These are phyloP conservation scores for Remorina albescens DNA, from an alignment of 2,797 vertebrate species.

Conservation along the genomic window DNA sequence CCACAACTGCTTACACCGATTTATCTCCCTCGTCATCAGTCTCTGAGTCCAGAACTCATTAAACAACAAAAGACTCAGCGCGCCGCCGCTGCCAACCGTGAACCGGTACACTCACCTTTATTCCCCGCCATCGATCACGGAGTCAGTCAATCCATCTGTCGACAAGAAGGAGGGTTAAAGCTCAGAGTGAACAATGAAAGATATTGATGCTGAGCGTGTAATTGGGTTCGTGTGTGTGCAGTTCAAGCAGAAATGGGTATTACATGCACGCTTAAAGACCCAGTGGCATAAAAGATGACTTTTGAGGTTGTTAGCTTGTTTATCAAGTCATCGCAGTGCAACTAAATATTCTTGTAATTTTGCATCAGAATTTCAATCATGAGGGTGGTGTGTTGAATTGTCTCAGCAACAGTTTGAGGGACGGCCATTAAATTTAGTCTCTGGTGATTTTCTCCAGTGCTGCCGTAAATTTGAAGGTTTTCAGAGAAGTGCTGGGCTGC, in stretches of 20 bases:
- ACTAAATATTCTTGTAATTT: not conserved
- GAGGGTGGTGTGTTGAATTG: not conserved
- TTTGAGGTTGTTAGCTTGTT: constrained; percentile 4
- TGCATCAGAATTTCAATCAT: not conserved
- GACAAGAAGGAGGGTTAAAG: constrained; percentile 15
- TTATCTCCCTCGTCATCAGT: constrained; percentile 43
- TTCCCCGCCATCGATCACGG: constrained; percentile 54
- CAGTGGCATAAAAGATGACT: constrained; percentile 1
- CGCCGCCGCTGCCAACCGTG: constrained; percentile 23
- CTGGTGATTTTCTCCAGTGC: no score
- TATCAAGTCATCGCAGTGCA: not conserved
- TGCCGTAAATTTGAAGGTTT: no score
- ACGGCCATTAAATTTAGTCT: no score
- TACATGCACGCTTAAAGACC: constrained; percentile 14
- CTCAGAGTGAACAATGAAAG: constrained; percentile 24
- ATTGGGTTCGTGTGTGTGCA: constrained; percentile 11
- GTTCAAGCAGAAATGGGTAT: constrained; percentile 18
- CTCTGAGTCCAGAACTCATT: constrained; percentile 52
- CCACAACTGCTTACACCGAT: constrained; percentile 49
- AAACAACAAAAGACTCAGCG: constrained; percentile 45
- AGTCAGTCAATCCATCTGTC: constrained; percentile 38
- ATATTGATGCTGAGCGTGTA: not conserved
- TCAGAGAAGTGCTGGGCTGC: no score
- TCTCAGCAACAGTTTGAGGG: no score
- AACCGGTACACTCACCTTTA: constrained; percentile 50